phyloP scores from a whole-genome alignment of 2,797 vertebrate genomes.

The Momotus momota region DNA sequence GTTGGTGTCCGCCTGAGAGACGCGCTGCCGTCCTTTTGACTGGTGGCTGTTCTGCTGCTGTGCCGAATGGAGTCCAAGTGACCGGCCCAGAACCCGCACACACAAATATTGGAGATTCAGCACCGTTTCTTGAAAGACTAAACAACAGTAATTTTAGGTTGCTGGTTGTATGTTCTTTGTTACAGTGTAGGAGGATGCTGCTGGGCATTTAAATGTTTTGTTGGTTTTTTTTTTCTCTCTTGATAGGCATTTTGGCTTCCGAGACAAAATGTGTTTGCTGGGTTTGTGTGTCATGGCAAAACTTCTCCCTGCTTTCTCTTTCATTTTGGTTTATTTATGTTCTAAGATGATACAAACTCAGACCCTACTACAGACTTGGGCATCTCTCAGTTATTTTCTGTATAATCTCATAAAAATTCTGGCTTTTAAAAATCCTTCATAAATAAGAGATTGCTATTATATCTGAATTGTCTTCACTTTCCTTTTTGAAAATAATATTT shows the following conservation, averaged over 20 bases:
- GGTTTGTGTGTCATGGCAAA: background rate
- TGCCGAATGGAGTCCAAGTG: accelerated
- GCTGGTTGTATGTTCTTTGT: background rate
- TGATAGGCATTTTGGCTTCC: background rate
- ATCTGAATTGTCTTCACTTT: background rate
- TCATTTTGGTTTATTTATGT: background rate
- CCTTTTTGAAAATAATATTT: background rate
- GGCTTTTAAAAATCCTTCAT: background rate
- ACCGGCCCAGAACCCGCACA: background rate
- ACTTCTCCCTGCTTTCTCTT: background rate
- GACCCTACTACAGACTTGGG: background rate
- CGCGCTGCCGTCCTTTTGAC: background rate
- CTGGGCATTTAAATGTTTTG: background rate
- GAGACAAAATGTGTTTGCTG: background rate
- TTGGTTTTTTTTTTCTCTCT: background rate
- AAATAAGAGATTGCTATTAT: background rate
- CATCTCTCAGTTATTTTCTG: background rate
- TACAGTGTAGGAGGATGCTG: background rate
- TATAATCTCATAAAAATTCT: background rate
- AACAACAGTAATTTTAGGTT: background rate
- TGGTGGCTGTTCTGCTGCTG: background rate
- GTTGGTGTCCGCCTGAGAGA: background rate
- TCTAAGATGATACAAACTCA: background rate
- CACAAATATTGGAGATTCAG: background rate
- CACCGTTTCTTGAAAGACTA: background rate